Base-by-base conservation (phyloP, 2,888 invertebrate genomes). In the Liposcelis brunnea region DNA sequence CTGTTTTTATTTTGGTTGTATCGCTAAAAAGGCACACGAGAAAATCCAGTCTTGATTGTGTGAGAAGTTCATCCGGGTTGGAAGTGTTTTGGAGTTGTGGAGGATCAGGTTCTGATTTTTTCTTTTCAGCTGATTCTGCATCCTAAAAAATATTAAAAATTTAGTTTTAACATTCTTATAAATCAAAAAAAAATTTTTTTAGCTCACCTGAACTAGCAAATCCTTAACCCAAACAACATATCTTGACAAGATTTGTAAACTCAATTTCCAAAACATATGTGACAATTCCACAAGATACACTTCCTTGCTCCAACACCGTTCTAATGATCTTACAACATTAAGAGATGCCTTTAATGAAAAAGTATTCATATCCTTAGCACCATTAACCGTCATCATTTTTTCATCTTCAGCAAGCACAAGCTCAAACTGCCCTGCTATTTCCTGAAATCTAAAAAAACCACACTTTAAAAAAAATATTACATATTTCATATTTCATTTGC, bases 251-350 rank as follows among this genome's bases (percentile, higher is more conserved):
- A 94, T 68, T 66, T 93, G 85, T 49, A 94, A 67, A 15, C 80
- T 80, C 6, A 94, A 69, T 63, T 89, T 93, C 75, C 87, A 86
- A 65, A 94, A 90, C 59, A 83, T 63, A 57, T 80, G 80, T 45
- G 76, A 76, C 1, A 87, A 66, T 47, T 85, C 79, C 18, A 75
- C 68, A 43, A 95, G 71, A 61, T 78, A 93, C 6, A 91, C 71
- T 26, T 81, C 80, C 14, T 79, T 71, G 2, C 75, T 67, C 82
- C 91, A 94, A 59, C 87, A 83, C 37, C 62, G 65, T 33, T 61
- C 54, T 35, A 80, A 56, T 7, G 19, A 40, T 6, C n/a, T 19
- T 7, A 19, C 11, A n/a, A 49, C 70, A 68, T 15, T 64, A 58
- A 62, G 71, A 69, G n/a, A 72, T 61, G 1, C 63, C 61, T 48